Evolutionary conservation across 2,888 invertebrate genomes (phyloP), one percentile per base, ranked within the genome.

Genomic region (Scelioninae gen. 2): DNA sequence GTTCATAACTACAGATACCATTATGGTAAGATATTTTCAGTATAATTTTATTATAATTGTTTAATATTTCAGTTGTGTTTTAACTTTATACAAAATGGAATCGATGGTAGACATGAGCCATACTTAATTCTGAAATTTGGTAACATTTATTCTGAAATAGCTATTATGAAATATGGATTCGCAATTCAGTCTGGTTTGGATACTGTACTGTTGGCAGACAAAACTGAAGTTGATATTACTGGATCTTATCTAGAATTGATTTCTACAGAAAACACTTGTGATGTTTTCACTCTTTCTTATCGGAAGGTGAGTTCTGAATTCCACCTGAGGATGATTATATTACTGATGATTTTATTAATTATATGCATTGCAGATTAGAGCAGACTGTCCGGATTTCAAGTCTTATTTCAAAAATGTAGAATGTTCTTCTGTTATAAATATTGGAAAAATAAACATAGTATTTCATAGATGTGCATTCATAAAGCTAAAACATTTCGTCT

Each of bases 301-400:
- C 89, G 94, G 82, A 93, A 93, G 89, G 93, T 93, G 72, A 61
- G 22, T 61, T 16, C 16, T 16, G 16, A 39, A 6, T 7, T n/a
- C n/a, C n/a, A n/a, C n/a, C n/a, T n/a, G n/a, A n/a, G n/a, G n/a
- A n/a, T n/a, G n/a, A n/a, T n/a, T n/a, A n/a, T n/a, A n/a, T n/a
- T n/a, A n/a, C n/a, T n/a, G 9, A 6, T 31, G 9, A 31, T 31
- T 13, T 37, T 16, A 39, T 39, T 39, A 9, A 16, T 2, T 25
- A 9, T 19, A 22, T 37, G 2, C 9, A 1, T 83, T 83, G 0
- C 79, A 93, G 93, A 94, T 94, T 0, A 90, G 91, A 45, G 92
- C 94, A 0, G 90, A 91, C 79, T 95, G 95, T 83, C 94, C 94
- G 0, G 95, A 95, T 84, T 95, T 94, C 86, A 91, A 92, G 81